These are phyloP conservation scores for Ganaspis brasiliensis DNA, from an alignment of 2,888 invertebrate species.

Conservation along the genomic window DNA sequence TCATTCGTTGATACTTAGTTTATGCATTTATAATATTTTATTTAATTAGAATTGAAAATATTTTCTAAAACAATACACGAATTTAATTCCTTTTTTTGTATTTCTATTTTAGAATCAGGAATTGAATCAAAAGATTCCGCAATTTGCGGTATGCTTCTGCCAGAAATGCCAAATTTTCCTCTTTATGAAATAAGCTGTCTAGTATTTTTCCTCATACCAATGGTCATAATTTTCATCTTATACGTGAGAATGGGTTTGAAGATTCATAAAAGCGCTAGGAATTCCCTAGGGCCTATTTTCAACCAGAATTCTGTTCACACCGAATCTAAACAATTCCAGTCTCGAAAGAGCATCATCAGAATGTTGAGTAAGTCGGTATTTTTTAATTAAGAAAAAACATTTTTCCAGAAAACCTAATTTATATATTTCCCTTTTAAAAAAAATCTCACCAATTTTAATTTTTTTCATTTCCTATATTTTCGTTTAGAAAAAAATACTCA, in stretches of 20 bases:
- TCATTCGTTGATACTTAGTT: no score
- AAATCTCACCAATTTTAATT: no score
- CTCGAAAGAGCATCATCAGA: conserved; percentile 88
- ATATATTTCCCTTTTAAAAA: no score
- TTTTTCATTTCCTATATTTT: no score
- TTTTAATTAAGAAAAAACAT: background rate
- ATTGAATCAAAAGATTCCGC: conserved; percentile 87
- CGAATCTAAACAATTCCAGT: conserved; percentile 86
- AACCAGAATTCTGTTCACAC: conserved; percentile 86
- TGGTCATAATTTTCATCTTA: conserved; percentile 88
- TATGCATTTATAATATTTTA: conserved; percentile 38
- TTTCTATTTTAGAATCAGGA: conserved; percentile 78
- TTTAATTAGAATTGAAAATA: no score
- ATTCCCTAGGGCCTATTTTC: conserved; percentile 80
- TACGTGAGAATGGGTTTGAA: conserved; percentile 90
- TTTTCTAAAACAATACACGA: no score
- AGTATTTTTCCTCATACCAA: conserved; percentile 90
- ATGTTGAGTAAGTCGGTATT: conserved; percentile 88
- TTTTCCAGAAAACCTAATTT: no score
- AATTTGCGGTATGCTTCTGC: conserved; percentile 88
- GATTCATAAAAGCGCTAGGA: conserved; percentile 83
- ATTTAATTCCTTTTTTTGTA: no score
- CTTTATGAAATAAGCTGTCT: conserved; percentile 91
- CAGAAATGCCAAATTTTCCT: conserved; percentile 83
- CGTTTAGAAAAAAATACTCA: no score